Evolutionary conservation across 2,797 vertebrate species (phyloP).

Genomic region (Jordanella pulchra): DNA sequence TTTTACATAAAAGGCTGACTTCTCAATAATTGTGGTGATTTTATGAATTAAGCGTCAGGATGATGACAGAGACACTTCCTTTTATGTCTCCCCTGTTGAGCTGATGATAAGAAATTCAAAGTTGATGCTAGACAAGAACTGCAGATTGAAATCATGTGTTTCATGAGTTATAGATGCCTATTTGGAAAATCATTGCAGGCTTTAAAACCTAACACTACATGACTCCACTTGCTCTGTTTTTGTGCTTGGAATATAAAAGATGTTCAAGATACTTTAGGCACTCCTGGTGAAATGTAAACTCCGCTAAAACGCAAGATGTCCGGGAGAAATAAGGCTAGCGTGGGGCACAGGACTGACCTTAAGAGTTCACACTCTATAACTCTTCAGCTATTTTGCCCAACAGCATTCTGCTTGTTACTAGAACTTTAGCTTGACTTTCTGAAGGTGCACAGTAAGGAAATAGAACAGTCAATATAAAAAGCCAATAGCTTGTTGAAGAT

Average conservation of each 20-base stretch:
- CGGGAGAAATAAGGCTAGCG: background rate
- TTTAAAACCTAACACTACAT: background rate
- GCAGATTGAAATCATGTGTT: slow-evolving; percentile 6
- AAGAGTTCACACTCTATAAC: slow-evolving; percentile 7
- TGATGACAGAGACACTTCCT: slow-evolving; percentile 25
- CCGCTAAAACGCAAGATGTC: background rate
- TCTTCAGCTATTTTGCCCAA: background rate
- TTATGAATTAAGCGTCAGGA: slow-evolving; percentile 26
- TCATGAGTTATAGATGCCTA: slow-evolving; percentile 7
- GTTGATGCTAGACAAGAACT: slow-evolving; percentile 4
- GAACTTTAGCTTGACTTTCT: slow-evolving; percentile 8
- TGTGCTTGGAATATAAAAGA: background rate
- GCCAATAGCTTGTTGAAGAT: background rate
- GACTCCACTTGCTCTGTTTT: background rate
- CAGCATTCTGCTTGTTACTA: background rate
- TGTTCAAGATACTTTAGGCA: background rate
- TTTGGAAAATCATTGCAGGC: background rate
- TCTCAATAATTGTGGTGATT: slow-evolving; percentile 29
- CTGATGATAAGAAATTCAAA: slow-evolving; percentile 22
- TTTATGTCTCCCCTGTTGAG: slow-evolving; percentile 23
- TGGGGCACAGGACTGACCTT: background rate
- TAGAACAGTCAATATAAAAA: background rate
- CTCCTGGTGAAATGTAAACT: background rate
- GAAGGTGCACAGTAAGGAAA: background rate
- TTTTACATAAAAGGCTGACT: slow-evolving; percentile 15